Evolutionary conservation across 2,113 vertebrate species (phyloP).

Genomic region (Pseudopipra pipra): DNA sequence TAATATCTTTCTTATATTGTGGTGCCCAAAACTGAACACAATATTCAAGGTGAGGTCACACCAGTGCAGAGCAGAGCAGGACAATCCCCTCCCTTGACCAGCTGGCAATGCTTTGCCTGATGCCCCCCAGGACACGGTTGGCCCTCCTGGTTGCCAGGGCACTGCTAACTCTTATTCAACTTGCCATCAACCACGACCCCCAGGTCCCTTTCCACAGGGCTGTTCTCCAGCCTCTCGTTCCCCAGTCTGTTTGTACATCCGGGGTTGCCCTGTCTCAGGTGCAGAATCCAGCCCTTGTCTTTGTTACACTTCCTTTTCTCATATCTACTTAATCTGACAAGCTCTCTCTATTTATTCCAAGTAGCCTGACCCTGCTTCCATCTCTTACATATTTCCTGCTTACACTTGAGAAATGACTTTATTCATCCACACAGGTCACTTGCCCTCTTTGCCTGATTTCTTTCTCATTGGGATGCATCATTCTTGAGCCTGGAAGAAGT

Average conservation of each 20-base stretch:
- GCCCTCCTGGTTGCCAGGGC: not conserved
- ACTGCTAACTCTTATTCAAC: not conserved
- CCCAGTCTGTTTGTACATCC: not conserved
- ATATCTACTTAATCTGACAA: not conserved
- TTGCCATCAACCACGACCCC: fast-evolving
- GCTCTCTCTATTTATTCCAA: not conserved
- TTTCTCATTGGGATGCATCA: not conserved
- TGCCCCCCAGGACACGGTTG: fast-evolving
- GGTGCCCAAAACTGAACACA: not conserved
- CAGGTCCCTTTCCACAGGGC: not conserved
- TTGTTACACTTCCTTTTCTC: not conserved
- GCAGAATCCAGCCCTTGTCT: not conserved
- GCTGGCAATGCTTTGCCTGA: not conserved
- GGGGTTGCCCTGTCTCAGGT: not conserved
- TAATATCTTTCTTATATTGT: not conserved
- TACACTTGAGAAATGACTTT: not conserved
- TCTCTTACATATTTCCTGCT: not conserved
- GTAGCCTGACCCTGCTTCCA: not conserved
- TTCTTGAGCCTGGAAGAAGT: not conserved
- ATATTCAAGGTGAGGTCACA: fast-evolving
- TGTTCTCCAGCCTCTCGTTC: not conserved
- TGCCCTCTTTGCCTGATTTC: not conserved
- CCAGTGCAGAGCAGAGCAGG: fast-evolving
- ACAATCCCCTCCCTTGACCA: fast-evolving
- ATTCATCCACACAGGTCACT: not conserved